These are phyloP conservation scores for Denticeps clupeoides DNA, from an alignment of 2,797 vertebrate species.

Conservation along the genomic window DNA sequence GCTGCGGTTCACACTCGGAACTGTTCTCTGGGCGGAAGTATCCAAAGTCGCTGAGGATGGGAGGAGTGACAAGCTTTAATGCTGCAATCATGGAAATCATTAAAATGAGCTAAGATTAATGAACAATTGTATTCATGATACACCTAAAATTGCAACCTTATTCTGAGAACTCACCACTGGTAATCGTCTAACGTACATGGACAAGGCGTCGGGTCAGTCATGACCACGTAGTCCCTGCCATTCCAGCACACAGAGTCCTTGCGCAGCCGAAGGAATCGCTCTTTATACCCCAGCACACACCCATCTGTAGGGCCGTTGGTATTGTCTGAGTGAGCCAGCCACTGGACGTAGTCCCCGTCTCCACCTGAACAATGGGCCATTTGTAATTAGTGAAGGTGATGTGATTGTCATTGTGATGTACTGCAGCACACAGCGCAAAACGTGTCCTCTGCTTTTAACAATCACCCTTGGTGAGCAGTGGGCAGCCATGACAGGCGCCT, in stretches of 20 bases:
- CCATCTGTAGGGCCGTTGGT: conserved; percentile 73
- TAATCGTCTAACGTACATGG: conserved; percentile 82
- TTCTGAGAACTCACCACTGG: conserved; percentile 73
- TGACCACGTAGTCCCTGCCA: conserved; percentile 70
- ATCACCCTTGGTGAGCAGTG: too few species aligned
- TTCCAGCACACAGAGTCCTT: conserved; percentile 86
- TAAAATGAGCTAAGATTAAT: too few species aligned
- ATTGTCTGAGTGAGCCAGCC: conserved; percentile 87
- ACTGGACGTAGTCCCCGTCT: conserved; percentile 74
- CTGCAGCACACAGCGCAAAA: too few species aligned
- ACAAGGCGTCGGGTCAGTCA: conserved; percentile 67
- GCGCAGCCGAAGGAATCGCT: conserved; percentile 73
- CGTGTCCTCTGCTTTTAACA: too few species aligned
- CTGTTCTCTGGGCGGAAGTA: conserved; percentile 84
- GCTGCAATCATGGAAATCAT: background rate
- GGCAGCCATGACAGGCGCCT: too few species aligned
- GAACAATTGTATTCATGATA: too few species aligned
- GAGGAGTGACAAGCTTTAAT: too few species aligned
- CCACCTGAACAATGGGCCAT: conserved; percentile 52
- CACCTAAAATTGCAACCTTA: too few species aligned
- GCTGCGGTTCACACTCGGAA: conserved; percentile 75
- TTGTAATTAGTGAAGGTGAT: too few species aligned
- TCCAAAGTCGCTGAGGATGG: conserved; percentile 89
- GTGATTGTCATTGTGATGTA: too few species aligned
- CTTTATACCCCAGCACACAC: conserved; percentile 91